phyloP scores from a whole-genome alignment of 1,140 invertebrate species.

The Drosophila sucinea region DNA sequence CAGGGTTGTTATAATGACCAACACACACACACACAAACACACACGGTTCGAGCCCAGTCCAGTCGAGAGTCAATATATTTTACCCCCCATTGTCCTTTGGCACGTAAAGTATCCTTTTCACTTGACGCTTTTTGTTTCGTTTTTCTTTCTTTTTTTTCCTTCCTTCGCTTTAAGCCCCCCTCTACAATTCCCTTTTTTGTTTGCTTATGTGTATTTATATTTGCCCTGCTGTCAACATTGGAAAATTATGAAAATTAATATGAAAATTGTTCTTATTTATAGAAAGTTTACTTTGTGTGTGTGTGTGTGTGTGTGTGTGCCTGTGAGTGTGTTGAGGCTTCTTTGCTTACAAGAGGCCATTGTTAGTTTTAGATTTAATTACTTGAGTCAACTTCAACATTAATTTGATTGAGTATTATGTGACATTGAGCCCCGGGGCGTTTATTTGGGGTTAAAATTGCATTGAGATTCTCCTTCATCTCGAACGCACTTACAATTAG shows the following conservation, averaged over 20 bases:
- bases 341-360: slow-evolving; percentile 54
- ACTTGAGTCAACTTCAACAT: slow-evolving; percentile 73
- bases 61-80: slow-evolving; percentile 16
- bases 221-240: slow-evolving; percentile 73
- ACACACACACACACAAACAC: slow-evolving; percentile 45
- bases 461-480: background rate
- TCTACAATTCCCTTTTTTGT: slow-evolving; percentile 37
- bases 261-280: slow-evolving; percentile 78
- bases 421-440: slow-evolving; percentile 51
- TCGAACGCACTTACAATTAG: slow-evolving; percentile 30
- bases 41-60: slow-evolving; percentile 36
- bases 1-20: slow-evolving; percentile 69
- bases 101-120: slow-evolving; percentile 69
- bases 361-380: slow-evolving; percentile 80
- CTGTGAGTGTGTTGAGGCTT: background rate
- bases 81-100: slow-evolving; percentile 48
- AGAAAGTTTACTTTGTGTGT: slow-evolving; percentile 36
- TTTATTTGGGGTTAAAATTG: slow-evolving; percentile 2
- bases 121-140: slow-evolving; percentile 14
- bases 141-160: slow-evolving; percentile 41
- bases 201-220: slow-evolving; percentile 72
- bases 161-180: background rate
- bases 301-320: slow-evolving; percentile 19
- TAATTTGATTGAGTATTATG: slow-evolving; percentile 78
- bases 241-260: slow-evolving; percentile 82